These are phyloP conservation scores for Hedychridium roseum DNA, from an alignment of 2,888 invertebrate species.

Conservation along the genomic window DNA sequence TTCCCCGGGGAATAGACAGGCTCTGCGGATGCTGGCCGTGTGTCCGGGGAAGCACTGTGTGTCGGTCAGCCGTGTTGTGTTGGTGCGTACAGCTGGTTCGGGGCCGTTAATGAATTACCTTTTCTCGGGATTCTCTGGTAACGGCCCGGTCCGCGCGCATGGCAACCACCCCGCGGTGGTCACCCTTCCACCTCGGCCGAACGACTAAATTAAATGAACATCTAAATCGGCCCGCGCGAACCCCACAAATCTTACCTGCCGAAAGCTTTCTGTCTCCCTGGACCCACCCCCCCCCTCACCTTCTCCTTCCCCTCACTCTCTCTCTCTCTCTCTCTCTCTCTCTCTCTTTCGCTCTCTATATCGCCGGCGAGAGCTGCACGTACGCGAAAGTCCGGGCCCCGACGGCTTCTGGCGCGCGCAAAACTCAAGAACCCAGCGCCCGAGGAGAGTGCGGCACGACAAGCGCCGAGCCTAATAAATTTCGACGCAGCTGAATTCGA, in stretches of 20 bases:
- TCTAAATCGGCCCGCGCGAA: conserved; percentile 49
- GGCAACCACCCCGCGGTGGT: conserved; percentile 17
- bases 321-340: background rate
- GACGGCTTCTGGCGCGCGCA: too few relatives aligned
- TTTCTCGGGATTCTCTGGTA: conserved; percentile 14
- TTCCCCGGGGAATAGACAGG: conserved; percentile 9
- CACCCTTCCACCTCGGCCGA: conserved; percentile 11
- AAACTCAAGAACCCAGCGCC: too few relatives aligned
- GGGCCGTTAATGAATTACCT: conserved; percentile 19
- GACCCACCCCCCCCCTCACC: background rate
- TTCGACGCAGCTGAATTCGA: conserved; percentile 37
- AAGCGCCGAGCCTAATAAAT: too few relatives aligned
- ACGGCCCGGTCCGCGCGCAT: too few relatives aligned
- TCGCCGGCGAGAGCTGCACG: background rate
- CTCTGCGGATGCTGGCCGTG: background rate
- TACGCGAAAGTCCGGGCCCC: too few relatives aligned
- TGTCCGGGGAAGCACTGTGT: conserved; percentile 4
- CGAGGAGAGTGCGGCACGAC: too few relatives aligned
- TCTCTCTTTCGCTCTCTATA: background rate
- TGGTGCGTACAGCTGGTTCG: background rate
- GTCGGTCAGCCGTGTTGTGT: too few relatives aligned
- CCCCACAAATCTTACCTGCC: background rate
- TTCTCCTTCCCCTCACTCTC: background rate
- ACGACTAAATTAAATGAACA: conserved; percentile 55
- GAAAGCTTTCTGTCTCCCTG: background rate